Evolutionary conservation across 2,113 vertebrate genomes (phyloP).

Genomic region (Hoplias malabaricus): DNA sequence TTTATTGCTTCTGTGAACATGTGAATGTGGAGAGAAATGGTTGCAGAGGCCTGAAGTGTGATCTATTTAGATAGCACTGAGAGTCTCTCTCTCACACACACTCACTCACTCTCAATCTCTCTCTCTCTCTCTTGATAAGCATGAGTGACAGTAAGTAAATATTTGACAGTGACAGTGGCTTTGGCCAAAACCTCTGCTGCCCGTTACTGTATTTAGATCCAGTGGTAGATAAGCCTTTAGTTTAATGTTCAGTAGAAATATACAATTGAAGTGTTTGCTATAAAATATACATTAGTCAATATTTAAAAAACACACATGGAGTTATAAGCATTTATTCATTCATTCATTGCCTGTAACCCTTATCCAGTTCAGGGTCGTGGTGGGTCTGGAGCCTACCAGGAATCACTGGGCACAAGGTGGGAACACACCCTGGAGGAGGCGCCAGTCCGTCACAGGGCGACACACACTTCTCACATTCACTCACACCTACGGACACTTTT

Average conservation of each 20-base stretch:
- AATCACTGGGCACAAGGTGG: too few species aligned
- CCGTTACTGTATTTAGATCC: conserved; percentile 19
- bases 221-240: not conserved
- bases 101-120: conserved; percentile 24
- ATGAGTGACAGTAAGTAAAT: conserved; percentile 56
- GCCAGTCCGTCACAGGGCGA: too few species aligned
- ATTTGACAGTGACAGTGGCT: conserved; percentile 48
- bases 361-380: too few species aligned
- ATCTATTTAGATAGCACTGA: conserved; percentile 54
- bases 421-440: too few species aligned
- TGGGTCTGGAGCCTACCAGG: too few species aligned
- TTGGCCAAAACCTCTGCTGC: conserved; percentile 44
- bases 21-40: conserved; percentile 45
- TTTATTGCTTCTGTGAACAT: conserved; percentile 30
- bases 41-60: conserved; percentile 49
- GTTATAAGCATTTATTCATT: too few species aligned
- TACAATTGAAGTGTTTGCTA: conserved; percentile 1
- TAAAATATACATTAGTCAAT: not conserved
- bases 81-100: conserved; percentile 19
- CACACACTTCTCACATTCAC: too few species aligned
- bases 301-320: not conserved
- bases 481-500: too few species aligned
- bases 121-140: conserved; percentile 41
- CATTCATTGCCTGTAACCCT: too few species aligned
- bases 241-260: conserved; percentile 6